phyloP scores from a whole-genome alignment of 1,140 invertebrate species.

The Drosophila varians region DNA sequence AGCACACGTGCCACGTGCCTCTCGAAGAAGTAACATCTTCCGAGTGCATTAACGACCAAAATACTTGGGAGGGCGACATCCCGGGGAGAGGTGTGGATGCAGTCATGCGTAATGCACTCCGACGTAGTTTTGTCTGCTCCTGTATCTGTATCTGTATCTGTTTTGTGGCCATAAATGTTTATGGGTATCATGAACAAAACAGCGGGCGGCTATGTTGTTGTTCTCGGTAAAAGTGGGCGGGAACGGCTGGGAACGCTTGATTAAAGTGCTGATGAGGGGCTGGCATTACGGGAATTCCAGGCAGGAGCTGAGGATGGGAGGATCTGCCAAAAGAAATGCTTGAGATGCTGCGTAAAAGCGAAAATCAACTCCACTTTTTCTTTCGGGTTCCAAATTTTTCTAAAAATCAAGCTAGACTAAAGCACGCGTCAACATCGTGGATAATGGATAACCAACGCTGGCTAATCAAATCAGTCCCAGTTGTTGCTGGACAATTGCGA shows the following conservation, averaged over 20 bases:
- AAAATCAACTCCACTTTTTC: background rate
- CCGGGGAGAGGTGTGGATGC: slow-evolving; percentile 27
- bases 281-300: background rate
- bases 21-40: background rate
- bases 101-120: slow-evolving; percentile 41
- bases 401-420: background rate
- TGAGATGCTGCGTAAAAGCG: background rate
- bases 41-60: slow-evolving; percentile 24
- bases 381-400: background rate
- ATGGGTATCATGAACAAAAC: slow-evolving; percentile 47
- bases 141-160: slow-evolving; percentile 43
- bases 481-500: slow-evolving; percentile 1
- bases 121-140: slow-evolving; percentile 23
- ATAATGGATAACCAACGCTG: slow-evolving; percentile 10
- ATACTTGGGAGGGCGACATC: background rate
- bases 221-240: slow-evolving; percentile 38
- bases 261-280: slow-evolving; percentile 42
- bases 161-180: slow-evolving; percentile 47
- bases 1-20: slow-evolving; percentile 38
- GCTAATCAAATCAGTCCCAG: slow-evolving; percentile 23
- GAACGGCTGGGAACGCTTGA: slow-evolving; percentile 24
- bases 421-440: slow-evolving; percentile 19
- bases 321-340: background rate
- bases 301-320: background rate
- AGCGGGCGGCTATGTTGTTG: slow-evolving; percentile 37